These are phyloP conservation scores for Danionella dracula DNA, from an alignment of 2,797 vertebrate genomes.

Conservation along the genomic window DNA sequence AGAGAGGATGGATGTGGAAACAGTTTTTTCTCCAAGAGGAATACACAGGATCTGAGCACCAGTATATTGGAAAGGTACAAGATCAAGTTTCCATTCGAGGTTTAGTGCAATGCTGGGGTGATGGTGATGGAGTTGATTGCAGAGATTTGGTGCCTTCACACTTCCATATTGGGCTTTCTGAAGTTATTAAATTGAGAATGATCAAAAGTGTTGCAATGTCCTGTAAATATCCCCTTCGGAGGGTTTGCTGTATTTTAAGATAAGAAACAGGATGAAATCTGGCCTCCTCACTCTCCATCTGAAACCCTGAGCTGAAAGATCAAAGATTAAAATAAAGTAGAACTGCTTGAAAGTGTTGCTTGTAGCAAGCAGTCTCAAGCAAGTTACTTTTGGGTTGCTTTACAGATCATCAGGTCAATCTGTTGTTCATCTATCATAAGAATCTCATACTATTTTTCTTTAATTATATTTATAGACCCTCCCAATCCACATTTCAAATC, in stretches of 20 bases:
- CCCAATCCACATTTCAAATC: too few species aligned
- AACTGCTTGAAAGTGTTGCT: not conserved
- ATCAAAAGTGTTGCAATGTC: slow-evolving; percentile 34
- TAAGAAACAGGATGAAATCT: slow-evolving; percentile 22
- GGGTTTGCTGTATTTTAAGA: slow-evolving; percentile 33
- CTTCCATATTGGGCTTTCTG: slow-evolving; percentile 14
- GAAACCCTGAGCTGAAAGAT: slow-evolving; percentile 25
- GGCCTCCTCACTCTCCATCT: slow-evolving; percentile 4
- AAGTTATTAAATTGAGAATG: slow-evolving; percentile 34
- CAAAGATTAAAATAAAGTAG: slow-evolving; percentile 37
- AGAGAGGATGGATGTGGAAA: slow-evolving; percentile 97
- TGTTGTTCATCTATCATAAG: too few species aligned
- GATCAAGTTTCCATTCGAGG: not conserved
- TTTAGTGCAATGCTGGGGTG: not conserved
- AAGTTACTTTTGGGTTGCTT: too few species aligned
- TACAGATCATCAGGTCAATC: too few species aligned
- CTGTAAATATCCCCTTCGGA: slow-evolving; percentile 28
- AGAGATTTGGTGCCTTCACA: slow-evolving; percentile 35
- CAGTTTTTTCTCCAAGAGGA: slow-evolving; percentile 95
- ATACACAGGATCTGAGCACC: slow-evolving; percentile 86
- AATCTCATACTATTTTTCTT: too few species aligned
- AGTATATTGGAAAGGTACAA: slow-evolving; percentile 92
- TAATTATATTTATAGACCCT: too few species aligned
- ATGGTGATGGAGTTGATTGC: not conserved
- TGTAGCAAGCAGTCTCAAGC: not conserved